Base-by-base conservation (phyloP, 30 jellyfish, hydroid and myxozoan genomes). In the Catostylus mosaicus region DNA sequence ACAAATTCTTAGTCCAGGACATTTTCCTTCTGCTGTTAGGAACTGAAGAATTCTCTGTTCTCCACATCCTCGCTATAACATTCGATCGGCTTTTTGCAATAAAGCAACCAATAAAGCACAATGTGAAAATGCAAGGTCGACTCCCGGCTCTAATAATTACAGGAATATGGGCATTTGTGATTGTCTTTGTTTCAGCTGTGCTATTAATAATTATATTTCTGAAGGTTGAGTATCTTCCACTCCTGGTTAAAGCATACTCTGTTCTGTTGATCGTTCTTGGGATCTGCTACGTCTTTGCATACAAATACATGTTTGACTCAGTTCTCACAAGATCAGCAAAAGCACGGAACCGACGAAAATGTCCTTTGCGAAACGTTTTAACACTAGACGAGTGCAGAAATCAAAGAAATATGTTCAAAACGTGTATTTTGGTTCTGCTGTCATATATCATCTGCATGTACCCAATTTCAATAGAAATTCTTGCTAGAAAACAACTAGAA, bases 391-490 rank as follows among this genome's bases (percentile, higher is more conserved):
- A 22, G 3, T 45, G 77, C 77, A 40, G 35, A 33, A 84, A 66
- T 29, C 83, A 84, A 61, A 66, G 88, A 26, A 38, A 40, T n/a
- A 1, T 82, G 66, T 30, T 82, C 60, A 10, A 30, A 31, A 82
- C 92, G 11, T 48, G 84, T 45, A 4, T 32, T 26, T 3, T 82
- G 47, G 92, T 82, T 30, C 67, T 74, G 5, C 38, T 60, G 24
- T 82, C 92, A 2, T 82, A 68, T 80, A 66, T 82, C 23, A 10
- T 70, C 33, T 82, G 92, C 60, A 67, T 74, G 63, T 82, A 82
- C 66, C 92, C 92, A 30, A 31, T 82, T 45, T 57, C 86, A 1
- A 52, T 82, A 36, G 84, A 82, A 20, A 30, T 70, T 40, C 47
- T 82, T 63, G 20, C 40, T 9, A 30, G 64, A 31, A 30, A 43